Base-by-base conservation (phyloP, 2,797 vertebrate genomes). In the Lepus oiostolus region DNA sequence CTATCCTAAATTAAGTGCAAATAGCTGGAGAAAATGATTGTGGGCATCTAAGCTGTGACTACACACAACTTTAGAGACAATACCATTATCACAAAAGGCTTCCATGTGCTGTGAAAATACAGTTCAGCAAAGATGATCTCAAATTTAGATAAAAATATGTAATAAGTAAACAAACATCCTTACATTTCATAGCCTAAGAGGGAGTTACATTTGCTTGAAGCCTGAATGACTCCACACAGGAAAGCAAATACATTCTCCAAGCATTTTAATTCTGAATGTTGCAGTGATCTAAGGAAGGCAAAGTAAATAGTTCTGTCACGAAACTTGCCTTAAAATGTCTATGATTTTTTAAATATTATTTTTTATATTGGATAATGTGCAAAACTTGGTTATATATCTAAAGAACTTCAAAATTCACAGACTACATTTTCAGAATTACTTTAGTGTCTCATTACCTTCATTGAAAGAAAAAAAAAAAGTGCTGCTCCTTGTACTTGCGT, bases 231-330 rank as follows among this genome's bases (percentile, higher is more conserved):
- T 11, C 24, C 5, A 42, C 3, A 28, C 10, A 65, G 32, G 35
- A 90, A 82, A 80, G 32, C 32, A 74, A 79, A 85, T 75, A 32
- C 7, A 54, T 60, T 70, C 79, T 89, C 16, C 19, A 68, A 94
- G 24, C 28, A 60, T 90, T 95, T 92, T 17, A 47, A 60, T 94
- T 93, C 67, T 92, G 80, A 93, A 58, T 81, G 60, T 32, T 81
- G 7, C 19, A 58, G 77, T 70, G 68, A 67, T 90, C 24, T 77
- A 16, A 26, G 4, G 42, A 86, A 91, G 22, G 13, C 35, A 81
- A 75, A 72, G 24, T 63, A 90, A 93, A 84, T 35, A 79, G 68
- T 22, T 89, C 22, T 81, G n/a, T 77, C 52, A 72, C n/a, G 52
- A 30, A 14, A 71, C 2, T 63, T 88, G 60, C 67, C 67, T 94